phyloP scores from a whole-genome alignment of 2,888 invertebrate genomes.

The Reticulitermes lucifugus region DNA sequence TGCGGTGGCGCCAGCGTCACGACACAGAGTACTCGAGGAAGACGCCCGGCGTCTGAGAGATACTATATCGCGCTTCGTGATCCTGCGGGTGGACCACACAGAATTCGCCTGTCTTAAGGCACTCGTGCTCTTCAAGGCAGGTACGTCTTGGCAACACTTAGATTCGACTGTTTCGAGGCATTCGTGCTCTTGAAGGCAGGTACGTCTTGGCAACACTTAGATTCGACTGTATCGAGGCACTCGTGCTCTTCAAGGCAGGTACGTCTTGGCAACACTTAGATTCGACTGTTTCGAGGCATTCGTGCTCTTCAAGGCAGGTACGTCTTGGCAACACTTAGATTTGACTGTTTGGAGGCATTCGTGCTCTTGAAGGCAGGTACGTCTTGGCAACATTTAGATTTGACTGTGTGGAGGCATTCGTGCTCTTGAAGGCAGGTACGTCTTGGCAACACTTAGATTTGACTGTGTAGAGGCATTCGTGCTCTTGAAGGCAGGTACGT shows the following conservation, averaged over 20 bases:
- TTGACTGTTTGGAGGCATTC: constrained; percentile 67
- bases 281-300: no score
- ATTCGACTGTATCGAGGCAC: no score
- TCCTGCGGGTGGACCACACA: constrained; percentile 79
- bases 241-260: no score
- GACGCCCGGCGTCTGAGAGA: constrained; percentile 72
- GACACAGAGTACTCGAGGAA: constrained; percentile 68
- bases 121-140: constrained; percentile 83
- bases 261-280: no score
- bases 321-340: constrained; percentile 50
- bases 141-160: constrained; percentile 63
- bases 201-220: no score
- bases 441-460: background rate
- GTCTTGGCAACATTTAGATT: constrained; percentile 34
- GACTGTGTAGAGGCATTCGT: constrained; percentile 71
- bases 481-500: constrained; percentile 82
- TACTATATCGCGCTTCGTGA: constrained; percentile 73
- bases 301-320: constrained; percentile 85
- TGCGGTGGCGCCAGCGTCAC: constrained; percentile 65
- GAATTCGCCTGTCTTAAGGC: constrained; percentile 90
- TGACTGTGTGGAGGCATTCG: constrained; percentile 68
- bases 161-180: no score
- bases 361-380: constrained; percentile 85
- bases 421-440: constrained; percentile 84
- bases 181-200: no score